These are phyloP conservation scores for Rapana venosa DNA, from an alignment of 2,888 invertebrate species.

Conservation along the genomic window DNA sequence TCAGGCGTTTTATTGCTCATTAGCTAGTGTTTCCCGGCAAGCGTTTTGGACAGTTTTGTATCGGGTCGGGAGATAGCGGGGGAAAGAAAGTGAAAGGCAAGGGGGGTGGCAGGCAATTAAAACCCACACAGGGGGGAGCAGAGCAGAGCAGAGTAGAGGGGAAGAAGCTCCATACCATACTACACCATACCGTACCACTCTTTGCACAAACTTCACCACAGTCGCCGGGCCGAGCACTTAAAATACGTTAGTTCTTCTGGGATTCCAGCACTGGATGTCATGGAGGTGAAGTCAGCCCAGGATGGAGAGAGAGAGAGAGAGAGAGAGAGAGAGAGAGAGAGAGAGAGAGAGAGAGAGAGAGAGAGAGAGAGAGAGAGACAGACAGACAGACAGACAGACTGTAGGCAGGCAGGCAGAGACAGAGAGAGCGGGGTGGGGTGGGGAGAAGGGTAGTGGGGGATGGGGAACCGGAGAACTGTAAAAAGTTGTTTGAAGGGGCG, in stretches of 20 bases:
- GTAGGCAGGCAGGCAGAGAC: not conserved
- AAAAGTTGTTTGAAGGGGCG: not conserved
- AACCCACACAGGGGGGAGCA: not conserved
- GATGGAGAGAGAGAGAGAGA: not conserved
- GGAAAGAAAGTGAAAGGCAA: not conserved
- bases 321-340: not conserved
- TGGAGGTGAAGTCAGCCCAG: not conserved
- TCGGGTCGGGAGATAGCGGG: constrained; percentile 5
- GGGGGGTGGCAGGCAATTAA: constrained; percentile 20
- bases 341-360: not conserved
- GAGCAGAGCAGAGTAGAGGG: not conserved
- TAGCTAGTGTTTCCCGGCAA: constrained; percentile 25
- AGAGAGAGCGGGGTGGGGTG: not conserved
- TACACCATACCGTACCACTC: too few relatives aligned
- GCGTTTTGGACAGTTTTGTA: constrained; percentile 35
- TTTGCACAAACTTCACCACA: too few relatives aligned
- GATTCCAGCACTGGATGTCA: not conserved
- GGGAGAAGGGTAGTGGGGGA: not conserved
- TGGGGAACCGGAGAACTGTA: not conserved
- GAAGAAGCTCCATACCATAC: not conserved
- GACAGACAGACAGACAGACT: not conserved
- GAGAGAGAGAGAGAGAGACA: not conserved
- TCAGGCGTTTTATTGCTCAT: constrained; percentile 47
- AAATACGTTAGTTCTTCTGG: too few relatives aligned
- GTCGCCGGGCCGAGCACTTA: too few relatives aligned